phyloP scores from a whole-genome alignment of 92 coral and sea anemone genomes.

The Zoanthus sociatus region DNA sequence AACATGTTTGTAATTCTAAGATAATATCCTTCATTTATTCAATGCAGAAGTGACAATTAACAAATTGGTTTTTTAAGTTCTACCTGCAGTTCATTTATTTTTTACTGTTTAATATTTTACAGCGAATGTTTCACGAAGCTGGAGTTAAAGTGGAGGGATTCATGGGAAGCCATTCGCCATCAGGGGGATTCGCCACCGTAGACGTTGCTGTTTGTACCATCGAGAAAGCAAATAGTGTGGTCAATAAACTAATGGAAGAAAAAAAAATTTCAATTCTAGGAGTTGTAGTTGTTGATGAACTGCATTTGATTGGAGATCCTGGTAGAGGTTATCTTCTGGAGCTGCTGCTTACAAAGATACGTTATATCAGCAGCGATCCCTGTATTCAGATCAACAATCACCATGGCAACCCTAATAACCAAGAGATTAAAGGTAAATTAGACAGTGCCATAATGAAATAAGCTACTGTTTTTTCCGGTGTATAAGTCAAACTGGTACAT shows the following conservation, averaged over 20 bases:
- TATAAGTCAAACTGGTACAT: too few relatives aligned
- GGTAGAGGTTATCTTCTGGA: constrained; percentile 93
- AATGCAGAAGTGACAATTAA: too few relatives aligned
- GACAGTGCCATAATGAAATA: not conserved
- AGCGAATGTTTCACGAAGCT: constrained; percentile 96
- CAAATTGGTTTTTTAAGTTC: too few relatives aligned
- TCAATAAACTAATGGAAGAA: constrained; percentile 92
- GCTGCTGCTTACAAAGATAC: constrained; percentile 93
- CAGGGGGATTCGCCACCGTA: constrained; percentile 86
- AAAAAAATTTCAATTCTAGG: constrained; percentile 83
- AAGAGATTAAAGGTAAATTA: not conserved
- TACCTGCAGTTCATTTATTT: not conserved
- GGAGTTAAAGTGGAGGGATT: constrained; percentile 95
- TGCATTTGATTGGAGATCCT: constrained; percentile 96
- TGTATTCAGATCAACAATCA: constrained; percentile 8
- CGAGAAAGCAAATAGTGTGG: constrained; percentile 96
- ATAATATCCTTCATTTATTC: too few relatives aligned
- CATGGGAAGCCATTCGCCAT: constrained; percentile 96
- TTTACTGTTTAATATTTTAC: not conserved
- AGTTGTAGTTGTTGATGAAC: constrained; percentile 91
- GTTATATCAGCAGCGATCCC: constrained; percentile 67
- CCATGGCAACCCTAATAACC: constrained; percentile 31
- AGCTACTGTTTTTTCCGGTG: not conserved
- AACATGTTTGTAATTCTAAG: too few relatives aligned
- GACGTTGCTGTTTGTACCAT: constrained; percentile 98